Evolutionary conservation across 1,140 invertebrate genomes (phyloP).

Genomic region (Brachionus asplanchnoidis): DNA sequence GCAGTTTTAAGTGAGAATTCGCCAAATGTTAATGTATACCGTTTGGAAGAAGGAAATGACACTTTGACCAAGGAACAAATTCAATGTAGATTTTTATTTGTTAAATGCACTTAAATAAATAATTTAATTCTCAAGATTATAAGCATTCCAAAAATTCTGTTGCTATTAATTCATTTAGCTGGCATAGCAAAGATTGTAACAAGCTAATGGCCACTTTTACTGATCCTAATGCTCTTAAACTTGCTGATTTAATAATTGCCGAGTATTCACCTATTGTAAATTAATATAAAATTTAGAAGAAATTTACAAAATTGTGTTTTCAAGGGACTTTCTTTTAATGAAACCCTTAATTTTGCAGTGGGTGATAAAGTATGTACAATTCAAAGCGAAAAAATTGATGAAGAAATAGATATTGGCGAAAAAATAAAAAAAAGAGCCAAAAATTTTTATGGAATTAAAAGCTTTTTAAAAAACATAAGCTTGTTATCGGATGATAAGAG

Average conservation of each 20-base stretch:
- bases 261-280: conserved; percentile 1
- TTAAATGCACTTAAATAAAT: too few species aligned
- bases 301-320: neutral
- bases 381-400: neutral
- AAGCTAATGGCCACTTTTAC: conserved; percentile 7
- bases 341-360: neutral
- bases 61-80: conserved; percentile 3
- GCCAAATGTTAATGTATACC: neutral
- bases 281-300: neutral
- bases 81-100: neutral
- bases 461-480: neutral
- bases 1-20: conserved; percentile 24
- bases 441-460: conserved; percentile 1
- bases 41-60: neutral
- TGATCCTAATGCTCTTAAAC: neutral
- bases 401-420: conserved; percentile 17
- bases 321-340: neutral
- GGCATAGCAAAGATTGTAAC: conserved; percentile 27
- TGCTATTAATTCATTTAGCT: conserved; percentile 10
- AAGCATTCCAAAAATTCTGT: neutral
- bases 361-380: neutral
- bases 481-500: neutral
- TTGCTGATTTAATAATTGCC: neutral
- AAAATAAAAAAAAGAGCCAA: conserved; percentile 22
- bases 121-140: neutral